These are phyloP conservation scores for Rachycentron canadum DNA, from an alignment of 2,797 vertebrate genomes.

Conservation along the genomic window DNA sequence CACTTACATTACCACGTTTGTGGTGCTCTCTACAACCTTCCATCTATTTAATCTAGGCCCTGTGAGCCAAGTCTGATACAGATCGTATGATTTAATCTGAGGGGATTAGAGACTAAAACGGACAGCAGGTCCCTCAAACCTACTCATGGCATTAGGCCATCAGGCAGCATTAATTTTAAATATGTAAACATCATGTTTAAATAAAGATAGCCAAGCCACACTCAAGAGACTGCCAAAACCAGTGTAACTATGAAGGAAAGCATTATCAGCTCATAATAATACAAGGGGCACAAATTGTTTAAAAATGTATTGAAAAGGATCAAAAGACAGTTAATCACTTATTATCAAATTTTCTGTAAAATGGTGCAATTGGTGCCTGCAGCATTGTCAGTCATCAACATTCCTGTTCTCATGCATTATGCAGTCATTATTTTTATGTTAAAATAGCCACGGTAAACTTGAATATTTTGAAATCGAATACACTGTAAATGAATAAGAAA, in stretches of 20 bases:
- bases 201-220: slow-evolving; percentile 63
- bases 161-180: slow-evolving; percentile 77
- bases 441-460: slow-evolving; percentile 1
- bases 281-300: background rate
- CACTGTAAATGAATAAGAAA: slow-evolving; percentile 8
- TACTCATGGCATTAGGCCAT: slow-evolving; percentile 76
- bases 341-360: background rate
- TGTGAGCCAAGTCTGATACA: slow-evolving; percentile 74
- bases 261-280: slow-evolving; percentile 6
- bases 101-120: slow-evolving; percentile 79
- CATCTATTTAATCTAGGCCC: slow-evolving; percentile 71
- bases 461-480: slow-evolving; percentile 17
- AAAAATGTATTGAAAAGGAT: background rate
- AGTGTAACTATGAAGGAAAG: slow-evolving; percentile 21
- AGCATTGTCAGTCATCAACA: slow-evolving; percentile 18
- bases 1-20: slow-evolving; percentile 33
- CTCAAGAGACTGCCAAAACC: slow-evolving; percentile 51
- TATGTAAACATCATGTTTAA: slow-evolving; percentile 82
- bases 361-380: background rate
- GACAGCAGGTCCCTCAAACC: slow-evolving; percentile 72
- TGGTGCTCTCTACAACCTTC: slow-evolving; percentile 50
- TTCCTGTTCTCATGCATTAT: slow-evolving; percentile 17
- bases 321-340: background rate
- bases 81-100: slow-evolving; percentile 86
- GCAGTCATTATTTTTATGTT: slow-evolving; percentile 12